These are phyloP conservation scores for Trichechus manatus DNA, from an alignment of 2,113 vertebrate species.

Conservation along the genomic window DNA sequence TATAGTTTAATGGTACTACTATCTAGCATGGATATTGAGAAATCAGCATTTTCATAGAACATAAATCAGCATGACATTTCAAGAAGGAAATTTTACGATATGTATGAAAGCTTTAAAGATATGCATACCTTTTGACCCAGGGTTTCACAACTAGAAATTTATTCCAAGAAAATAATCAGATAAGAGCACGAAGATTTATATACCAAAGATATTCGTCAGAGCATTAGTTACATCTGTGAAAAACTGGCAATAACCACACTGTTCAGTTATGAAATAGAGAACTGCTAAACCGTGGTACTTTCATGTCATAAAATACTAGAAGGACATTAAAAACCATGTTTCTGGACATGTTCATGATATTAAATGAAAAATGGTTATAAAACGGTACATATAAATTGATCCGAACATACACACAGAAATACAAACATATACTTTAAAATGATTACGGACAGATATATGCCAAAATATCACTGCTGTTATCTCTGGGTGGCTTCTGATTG, in stretches of 20 bases:
- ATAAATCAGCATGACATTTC: background rate
- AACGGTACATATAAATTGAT: background rate
- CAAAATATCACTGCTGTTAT: conserved; percentile 26
- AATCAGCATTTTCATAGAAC: background rate
- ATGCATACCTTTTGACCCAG: background rate
- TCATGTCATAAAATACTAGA: background rate
- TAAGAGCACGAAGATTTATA: conserved; percentile 22
- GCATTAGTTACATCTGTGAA: background rate
- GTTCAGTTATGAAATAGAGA: background rate
- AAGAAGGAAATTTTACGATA: background rate
- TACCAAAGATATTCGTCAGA: background rate
- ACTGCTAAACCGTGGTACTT: background rate
- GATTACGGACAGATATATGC: background rate
- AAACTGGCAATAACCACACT: background rate
- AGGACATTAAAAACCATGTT: conserved; percentile 42
- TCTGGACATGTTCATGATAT: conserved; percentile 31
- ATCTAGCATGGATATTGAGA: background rate
- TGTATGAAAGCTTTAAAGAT: background rate
- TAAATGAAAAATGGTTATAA: conserved; percentile 42
- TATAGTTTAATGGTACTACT: conserved; percentile 36
- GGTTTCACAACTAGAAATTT: conserved; percentile 32
- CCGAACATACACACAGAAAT: background rate
- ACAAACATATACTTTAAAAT: conserved; percentile 29
- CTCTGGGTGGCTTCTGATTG: background rate
- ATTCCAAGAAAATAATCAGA: conserved; percentile 6